Evolutionary conservation across 2,113 vertebrate genomes (phyloP).

Genomic region (Bubo blakistoni): DNA sequence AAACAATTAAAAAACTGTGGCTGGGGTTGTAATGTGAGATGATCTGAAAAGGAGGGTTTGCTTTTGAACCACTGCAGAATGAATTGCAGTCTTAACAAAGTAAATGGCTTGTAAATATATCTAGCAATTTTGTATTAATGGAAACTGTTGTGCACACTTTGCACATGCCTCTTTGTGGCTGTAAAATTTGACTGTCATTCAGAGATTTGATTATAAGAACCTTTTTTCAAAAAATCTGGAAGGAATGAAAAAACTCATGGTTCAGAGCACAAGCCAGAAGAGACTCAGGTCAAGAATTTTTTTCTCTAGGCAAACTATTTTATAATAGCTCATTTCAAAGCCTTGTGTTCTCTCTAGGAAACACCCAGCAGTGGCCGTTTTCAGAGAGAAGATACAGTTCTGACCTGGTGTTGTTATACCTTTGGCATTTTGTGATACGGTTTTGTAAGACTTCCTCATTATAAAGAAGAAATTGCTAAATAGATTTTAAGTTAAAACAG

Average conservation of each 20-base stretch:
- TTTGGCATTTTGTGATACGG: neutral
- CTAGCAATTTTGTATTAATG: neutral
- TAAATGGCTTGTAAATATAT: constrained; percentile 43
- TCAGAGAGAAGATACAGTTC: neutral
- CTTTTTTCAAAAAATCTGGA: neutral
- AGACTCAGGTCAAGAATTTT: neutral
- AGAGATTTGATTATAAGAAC: neutral
- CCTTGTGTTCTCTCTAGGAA: neutral
- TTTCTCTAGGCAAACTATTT: neutral
- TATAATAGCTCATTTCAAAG: neutral
- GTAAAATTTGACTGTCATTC: neutral
- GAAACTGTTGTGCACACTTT: neutral
- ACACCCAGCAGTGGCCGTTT: neutral
- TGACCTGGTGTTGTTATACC: neutral
- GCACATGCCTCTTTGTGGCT: neutral
- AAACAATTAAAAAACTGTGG: constrained; percentile 5
- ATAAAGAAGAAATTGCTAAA: neutral
- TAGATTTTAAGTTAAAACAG: constrained; percentile 39
- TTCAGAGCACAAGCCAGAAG: neutral
- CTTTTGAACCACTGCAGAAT: neutral
- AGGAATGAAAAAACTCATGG: neutral
- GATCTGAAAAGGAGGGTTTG: neutral
- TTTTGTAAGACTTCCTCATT: neutral
- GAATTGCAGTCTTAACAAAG: neutral
- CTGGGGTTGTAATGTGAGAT: neutral